Base-by-base conservation (phyloP, 2,797 vertebrate genomes). In the Harpagifer antarcticus region DNA sequence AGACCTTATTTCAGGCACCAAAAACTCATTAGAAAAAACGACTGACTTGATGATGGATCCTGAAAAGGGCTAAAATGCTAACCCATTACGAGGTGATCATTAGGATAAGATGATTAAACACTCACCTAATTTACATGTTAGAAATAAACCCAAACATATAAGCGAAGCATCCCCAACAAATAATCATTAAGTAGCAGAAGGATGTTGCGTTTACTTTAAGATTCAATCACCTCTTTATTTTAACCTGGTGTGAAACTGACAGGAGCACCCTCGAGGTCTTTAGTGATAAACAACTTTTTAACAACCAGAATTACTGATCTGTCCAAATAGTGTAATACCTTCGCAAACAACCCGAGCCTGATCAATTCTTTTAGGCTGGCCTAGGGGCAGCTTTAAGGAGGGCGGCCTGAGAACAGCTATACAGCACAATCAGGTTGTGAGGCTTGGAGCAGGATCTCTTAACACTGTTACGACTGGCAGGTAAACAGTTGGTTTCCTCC, bases 401-500 rank as follows among this genome's bases (percentile, higher is more conserved):
- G 54, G 64, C 15, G 5, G 48, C 14, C 23, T 74, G 53, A 65
- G 60, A 81, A 81, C 42, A 61, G 62, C 61, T 31, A 37, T 13
- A 68, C 66, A 44, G 66, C 0, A 61, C 54, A 31, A 71, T 80
- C 48, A 67, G 54, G 68, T 53, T 83, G 65, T 62, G 8, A 82
- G 55, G 81, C 79, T 37, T 47, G 17, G 68, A 88, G 57, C 84
- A 89, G 88, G 90, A 91, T 91, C 79, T 83, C 71, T 70, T 72
- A 47, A 54, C 69, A 76, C 57, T 71, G 78, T 91, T 89, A 87
- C 69, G 74, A 88, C 47, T 83, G 76, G 78, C 83, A 86, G 79
- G 89, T 90, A 94, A 92, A 94, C 87, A 90, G 73, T 79, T 82
- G 75, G 72, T 45, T 48, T 70, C 82, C 75, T 87, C 76, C 85